A percentile compares a stretch with the other conserved stretches of the same genome.
Conservation (phyloP, 1,140 invertebrate species). For the Andricus grossulariae region DNA sequence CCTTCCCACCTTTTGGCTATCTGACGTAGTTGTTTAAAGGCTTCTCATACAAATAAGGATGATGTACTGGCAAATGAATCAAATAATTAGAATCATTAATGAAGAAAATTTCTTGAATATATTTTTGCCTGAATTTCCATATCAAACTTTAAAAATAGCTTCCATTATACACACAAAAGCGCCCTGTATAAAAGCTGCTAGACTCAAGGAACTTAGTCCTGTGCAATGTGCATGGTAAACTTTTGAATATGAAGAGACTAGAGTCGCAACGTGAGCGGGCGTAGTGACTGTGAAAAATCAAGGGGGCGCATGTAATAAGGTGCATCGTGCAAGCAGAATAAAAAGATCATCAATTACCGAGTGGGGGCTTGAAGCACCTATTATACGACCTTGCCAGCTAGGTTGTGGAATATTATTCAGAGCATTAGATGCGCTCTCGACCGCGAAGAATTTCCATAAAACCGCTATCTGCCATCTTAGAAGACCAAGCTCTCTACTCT, state of each 20-base stretch:
- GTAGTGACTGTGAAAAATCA: constrained; percentile 18
- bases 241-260: constrained; percentile 29
- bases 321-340: constrained; percentile 64
- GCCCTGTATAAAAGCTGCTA: not conserved
- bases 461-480: constrained; percentile 67
- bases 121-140: too few species aligned
- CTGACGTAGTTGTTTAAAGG: too few species aligned
- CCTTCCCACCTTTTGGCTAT: too few species aligned
- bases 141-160: not conserved
- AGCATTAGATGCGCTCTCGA: constrained; percentile 65
- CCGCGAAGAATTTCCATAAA: constrained; percentile 70
- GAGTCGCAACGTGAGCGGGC: constrained; percentile 1
- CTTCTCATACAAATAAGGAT: too few species aligned
- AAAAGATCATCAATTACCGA: constrained; percentile 69
- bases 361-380: constrained; percentile 39
- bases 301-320: constrained; percentile 54
- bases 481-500: constrained; percentile 37
- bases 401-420: constrained; percentile 69
- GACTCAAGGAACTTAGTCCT: constrained; percentile 7
- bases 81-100: too few species aligned
- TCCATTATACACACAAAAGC: not conserved
- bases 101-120: too few species aligned
- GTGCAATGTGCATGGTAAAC: constrained; percentile 12
- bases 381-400: constrained; percentile 53
- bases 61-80: too few species aligned